phyloP scores from a whole-genome alignment of 1,140 invertebrate species.

The Achroia grisella region DNA sequence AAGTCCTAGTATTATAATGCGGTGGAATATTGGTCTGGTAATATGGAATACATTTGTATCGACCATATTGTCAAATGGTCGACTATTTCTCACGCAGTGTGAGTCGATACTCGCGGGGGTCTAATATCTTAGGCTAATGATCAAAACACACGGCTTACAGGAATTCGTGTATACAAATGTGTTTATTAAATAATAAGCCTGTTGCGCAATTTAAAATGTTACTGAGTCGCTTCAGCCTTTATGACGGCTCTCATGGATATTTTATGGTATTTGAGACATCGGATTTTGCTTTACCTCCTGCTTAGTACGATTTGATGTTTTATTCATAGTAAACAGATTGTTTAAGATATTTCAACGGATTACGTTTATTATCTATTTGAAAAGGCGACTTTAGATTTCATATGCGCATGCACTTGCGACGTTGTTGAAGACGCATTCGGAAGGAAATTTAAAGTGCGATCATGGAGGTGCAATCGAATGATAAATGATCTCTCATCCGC shows the following conservation, averaged over 20 bases:
- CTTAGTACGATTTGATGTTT: conserved; percentile 15
- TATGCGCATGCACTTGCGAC: not conserved
- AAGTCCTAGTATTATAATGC: conserved; percentile 28
- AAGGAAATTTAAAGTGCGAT: not conserved
- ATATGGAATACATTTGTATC: conserved; percentile 28
- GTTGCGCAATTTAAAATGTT: conserved; percentile 29
- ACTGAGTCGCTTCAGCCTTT: conserved; percentile 6
- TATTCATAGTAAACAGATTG: conserved; percentile 18
- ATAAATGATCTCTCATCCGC: conserved; percentile 19
- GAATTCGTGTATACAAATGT: conserved; percentile 38
- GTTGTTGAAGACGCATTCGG: not conserved
- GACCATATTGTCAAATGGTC: conserved; percentile 45
- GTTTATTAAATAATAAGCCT: conserved; percentile 42
- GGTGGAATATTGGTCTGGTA: conserved; percentile 20
- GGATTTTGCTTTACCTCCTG: conserved; percentile 15
- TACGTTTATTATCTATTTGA: conserved; percentile 1
- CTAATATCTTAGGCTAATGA: conserved; percentile 41
- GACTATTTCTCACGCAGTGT: conserved; percentile 46
- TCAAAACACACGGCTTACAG: conserved; percentile 35
- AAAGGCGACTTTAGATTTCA: too few species aligned
- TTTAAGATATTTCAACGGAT: conserved; percentile 6
- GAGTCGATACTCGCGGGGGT: conserved; percentile 31
- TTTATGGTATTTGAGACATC: conserved; percentile 19
- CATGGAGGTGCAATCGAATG: not conserved
- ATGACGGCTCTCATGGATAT: conserved; percentile 17